Evolutionary conservation across 2,888 invertebrate genomes (phyloP).

Genomic region (Unio pictorum): DNA sequence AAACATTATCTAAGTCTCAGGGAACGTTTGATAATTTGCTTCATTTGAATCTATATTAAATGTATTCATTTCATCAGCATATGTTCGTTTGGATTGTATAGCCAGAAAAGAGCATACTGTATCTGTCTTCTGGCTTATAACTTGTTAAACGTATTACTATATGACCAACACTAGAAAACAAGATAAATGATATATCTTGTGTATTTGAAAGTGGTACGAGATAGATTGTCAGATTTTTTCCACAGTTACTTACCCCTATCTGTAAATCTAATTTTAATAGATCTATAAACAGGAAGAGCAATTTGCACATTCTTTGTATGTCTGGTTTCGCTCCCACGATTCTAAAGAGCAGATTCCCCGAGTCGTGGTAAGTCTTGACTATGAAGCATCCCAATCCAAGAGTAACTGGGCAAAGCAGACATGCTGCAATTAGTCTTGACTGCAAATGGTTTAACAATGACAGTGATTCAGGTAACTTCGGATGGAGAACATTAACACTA

Average conservation of each 20-base stretch:
- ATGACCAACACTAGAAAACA: too few relatives aligned
- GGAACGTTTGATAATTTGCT: too few relatives aligned
- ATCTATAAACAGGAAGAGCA: constrained; percentile 40
- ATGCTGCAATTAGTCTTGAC: constrained; percentile 31
- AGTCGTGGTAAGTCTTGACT: constrained; percentile 31
- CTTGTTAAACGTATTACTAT: too few relatives aligned
- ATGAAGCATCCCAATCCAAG: constrained; percentile 24
- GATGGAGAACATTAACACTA: too few relatives aligned
- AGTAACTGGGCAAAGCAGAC: constrained; percentile 25
- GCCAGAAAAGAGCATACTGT: too few relatives aligned
- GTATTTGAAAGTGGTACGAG: not conserved
- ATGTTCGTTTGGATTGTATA: too few relatives aligned
- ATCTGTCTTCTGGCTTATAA: too few relatives aligned
- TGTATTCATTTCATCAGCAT: too few relatives aligned
- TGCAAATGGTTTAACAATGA: constrained; percentile 7
- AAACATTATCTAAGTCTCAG: too few relatives aligned
- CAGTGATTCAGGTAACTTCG: too few relatives aligned
- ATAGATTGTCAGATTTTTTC: not conserved
- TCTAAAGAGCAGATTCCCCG: constrained; percentile 51
- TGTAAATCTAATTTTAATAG: constrained; percentile 58
- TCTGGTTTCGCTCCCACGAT: constrained; percentile 51
- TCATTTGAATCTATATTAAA: too few relatives aligned
- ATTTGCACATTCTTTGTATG: constrained; percentile 47
- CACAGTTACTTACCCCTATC: constrained; percentile 37
- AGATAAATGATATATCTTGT: too few relatives aligned